phyloP scores from a whole-genome alignment of 2,113 vertebrate species.

The Anolis sagrei region DNA sequence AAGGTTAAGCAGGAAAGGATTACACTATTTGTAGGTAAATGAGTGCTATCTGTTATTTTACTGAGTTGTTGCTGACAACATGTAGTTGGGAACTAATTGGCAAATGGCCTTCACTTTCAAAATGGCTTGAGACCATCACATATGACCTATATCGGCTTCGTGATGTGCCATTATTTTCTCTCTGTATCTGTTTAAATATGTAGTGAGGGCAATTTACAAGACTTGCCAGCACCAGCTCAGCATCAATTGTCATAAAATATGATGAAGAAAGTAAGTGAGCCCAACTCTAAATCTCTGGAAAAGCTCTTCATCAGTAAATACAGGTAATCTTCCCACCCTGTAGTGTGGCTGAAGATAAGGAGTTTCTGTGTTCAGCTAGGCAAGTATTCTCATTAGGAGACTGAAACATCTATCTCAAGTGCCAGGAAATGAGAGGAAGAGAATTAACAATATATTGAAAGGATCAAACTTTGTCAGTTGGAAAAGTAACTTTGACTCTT shows the following conservation, averaged over 20 bases:
- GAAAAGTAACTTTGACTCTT: too few species aligned
- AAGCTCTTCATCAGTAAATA: background rate
- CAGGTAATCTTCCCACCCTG: background rate
- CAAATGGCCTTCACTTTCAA: slow-evolving; percentile 14
- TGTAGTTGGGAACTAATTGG: background rate
- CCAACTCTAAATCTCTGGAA: background rate
- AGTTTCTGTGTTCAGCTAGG: too few species aligned
- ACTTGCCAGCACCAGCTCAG: background rate
- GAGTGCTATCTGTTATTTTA: background rate
- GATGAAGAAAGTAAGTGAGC: background rate
- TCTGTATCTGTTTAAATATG: background rate
- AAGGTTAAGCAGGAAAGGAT: background rate
- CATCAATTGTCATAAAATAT: background rate
- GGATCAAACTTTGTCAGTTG: too few species aligned
- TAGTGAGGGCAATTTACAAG: background rate
- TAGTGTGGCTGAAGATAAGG: background rate
- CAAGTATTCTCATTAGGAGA: too few species aligned
- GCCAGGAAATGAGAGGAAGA: too few species aligned
- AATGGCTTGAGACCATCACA: background rate
- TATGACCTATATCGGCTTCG: background rate
- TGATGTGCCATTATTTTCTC: background rate
- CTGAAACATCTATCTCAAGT: too few species aligned
- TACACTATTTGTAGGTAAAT: slow-evolving; percentile 3
- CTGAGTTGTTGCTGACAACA: background rate
- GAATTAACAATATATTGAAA: too few species aligned